These are phyloP conservation scores for Nettapus auritus DNA, from an alignment of 2,113 vertebrate species.

Conservation along the genomic window DNA sequence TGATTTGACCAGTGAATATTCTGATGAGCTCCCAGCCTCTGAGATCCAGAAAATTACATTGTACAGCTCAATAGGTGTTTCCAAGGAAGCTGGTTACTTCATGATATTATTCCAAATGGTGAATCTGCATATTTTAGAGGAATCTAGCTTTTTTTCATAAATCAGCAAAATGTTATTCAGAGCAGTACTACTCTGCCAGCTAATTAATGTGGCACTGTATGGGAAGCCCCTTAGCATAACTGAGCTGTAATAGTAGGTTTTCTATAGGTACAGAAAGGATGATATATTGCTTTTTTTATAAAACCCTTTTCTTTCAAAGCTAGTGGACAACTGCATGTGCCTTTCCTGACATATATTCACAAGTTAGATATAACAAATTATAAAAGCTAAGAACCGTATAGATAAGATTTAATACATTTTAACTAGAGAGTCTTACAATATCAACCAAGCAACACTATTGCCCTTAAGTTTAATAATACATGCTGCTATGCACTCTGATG, in stretches of 20 bases:
- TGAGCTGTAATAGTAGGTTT: not conserved
- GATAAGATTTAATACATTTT: slow-evolving; percentile 31
- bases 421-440: slow-evolving; percentile 21
- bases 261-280: not conserved
- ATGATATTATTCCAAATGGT: not conserved
- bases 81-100: not conserved
- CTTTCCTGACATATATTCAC: slow-evolving; percentile 18
- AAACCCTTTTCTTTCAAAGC: not conserved
- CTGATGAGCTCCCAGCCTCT: not conserved
- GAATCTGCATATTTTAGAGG: not conserved
- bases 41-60: not conserved
- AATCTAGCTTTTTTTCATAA: not conserved
- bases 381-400: slow-evolving; percentile 1
- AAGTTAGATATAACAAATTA: not conserved
- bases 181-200: not conserved
- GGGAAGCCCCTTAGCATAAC: not conserved
- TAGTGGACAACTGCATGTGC: not conserved
- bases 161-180: not conserved
- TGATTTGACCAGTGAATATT: slow-evolving; percentile 2
- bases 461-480: slow-evolving; percentile 57
- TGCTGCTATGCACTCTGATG: slow-evolving; percentile 36
- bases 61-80: not conserved
- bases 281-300: not conserved
- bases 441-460: not conserved
- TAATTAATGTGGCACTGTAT: not conserved